phyloP scores from a whole-genome alignment of 2,113 vertebrate species.

The Laticauda colubrina region DNA sequence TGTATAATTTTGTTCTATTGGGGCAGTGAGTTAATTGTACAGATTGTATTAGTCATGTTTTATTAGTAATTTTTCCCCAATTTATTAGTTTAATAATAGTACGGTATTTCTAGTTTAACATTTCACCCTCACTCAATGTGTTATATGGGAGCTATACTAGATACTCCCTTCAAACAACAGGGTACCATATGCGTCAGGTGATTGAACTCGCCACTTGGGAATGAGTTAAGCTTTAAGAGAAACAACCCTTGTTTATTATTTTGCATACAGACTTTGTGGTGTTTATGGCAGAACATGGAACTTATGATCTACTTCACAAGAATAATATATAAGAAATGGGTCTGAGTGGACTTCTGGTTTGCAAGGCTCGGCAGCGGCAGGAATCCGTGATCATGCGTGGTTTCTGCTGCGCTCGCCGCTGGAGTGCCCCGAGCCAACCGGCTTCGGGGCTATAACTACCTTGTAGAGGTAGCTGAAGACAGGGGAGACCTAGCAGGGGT shows the following conservation, averaged over 20 bases:
- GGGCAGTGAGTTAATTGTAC: constrained; percentile 7
- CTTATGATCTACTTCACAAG: not conserved
- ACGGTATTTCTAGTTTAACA: not conserved
- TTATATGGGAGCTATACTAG: not conserved
- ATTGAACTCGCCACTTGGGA: not conserved
- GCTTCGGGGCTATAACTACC: no score
- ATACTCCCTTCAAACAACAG: not conserved
- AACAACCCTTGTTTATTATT: not conserved
- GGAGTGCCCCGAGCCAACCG: no score
- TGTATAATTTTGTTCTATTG: not conserved
- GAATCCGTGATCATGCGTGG: no score
- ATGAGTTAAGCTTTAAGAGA: not conserved
- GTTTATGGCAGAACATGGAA: not conserved
- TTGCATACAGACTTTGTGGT: not conserved
- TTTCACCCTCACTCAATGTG: not conserved
- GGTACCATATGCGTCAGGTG: not conserved
- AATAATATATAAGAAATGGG: not conserved
- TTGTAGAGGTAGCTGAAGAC: no score
- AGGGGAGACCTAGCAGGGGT: no score
- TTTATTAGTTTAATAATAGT: constrained; percentile 16
- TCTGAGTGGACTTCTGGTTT: not conserved
- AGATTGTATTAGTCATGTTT: not conserved
- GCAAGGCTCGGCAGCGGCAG: no score
- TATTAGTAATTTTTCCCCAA: not conserved
- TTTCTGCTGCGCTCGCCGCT: no score